These are phyloP conservation scores for Myotis vivesi DNA, from an alignment of 2,797 vertebrate genomes.

Conservation along the genomic window DNA sequence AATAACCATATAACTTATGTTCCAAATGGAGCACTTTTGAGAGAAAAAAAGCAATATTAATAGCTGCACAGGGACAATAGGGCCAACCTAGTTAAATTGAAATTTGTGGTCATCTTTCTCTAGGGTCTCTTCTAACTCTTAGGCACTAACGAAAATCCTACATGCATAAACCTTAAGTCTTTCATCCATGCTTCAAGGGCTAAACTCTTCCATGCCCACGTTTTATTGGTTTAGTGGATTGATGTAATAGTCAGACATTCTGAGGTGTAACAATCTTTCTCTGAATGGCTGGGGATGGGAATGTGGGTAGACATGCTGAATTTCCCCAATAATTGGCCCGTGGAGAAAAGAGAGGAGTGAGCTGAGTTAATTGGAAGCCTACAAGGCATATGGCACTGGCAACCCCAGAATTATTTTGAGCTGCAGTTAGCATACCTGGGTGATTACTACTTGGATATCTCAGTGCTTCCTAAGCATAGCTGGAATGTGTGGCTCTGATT, in stretches of 20 bases:
- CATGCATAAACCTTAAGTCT: neutral
- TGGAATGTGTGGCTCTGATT: slow-evolving; percentile 63
- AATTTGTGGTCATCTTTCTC: neutral
- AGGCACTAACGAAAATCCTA: neutral
- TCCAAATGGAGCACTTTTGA: neutral
- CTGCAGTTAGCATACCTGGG: slow-evolving; percentile 64
- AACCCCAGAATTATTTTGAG: slow-evolving; percentile 43
- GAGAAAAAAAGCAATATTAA: neutral
- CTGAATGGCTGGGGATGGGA: neutral
- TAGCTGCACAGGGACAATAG: neutral
- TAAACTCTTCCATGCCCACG: neutral
- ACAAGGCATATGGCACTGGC: slow-evolving; percentile 45
- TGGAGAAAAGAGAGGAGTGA: slow-evolving; percentile 50
- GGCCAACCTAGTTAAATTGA: neutral
- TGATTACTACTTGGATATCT: slow-evolving; percentile 67
- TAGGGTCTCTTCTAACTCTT: neutral
- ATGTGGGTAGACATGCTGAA: neutral
- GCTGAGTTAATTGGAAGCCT: slow-evolving; percentile 57
- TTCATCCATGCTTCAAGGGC: neutral
- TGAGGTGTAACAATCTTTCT: neutral
- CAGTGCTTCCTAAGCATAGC: slow-evolving; percentile 51
- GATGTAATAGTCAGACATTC: slow-evolving; percentile 27
- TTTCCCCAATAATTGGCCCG: slow-evolving; percentile 53
- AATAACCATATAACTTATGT: neutral
- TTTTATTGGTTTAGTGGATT: neutral